phyloP scores from a whole-genome alignment of 2,888 invertebrate species.

The Melinaea marsaeus region DNA sequence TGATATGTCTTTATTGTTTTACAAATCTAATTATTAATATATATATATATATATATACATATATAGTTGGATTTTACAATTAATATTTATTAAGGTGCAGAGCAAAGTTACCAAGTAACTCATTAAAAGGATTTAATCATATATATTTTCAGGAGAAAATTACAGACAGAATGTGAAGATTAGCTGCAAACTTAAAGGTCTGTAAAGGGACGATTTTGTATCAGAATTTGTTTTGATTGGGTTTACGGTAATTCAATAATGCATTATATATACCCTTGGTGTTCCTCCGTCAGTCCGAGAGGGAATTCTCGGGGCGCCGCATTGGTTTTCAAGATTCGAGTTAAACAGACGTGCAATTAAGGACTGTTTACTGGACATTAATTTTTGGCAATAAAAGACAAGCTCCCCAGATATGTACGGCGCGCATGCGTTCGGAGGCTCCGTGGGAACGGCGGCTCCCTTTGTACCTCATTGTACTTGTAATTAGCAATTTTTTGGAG shows the following conservation, averaged over 20 bases:
- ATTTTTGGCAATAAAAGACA: slow-evolving; percentile 78
- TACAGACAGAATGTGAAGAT: slow-evolving; percentile 21
- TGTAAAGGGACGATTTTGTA: slow-evolving; percentile 44
- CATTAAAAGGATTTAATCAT: no score
- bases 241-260: background rate
- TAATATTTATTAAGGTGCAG: no score
- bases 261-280: background rate
- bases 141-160: no score
- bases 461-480: slow-evolving; percentile 73
- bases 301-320: slow-evolving; percentile 47
- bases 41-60: no score
- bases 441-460: slow-evolving; percentile 75
- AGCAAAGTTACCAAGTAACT: no score
- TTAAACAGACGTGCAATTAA: slow-evolving; percentile 72
- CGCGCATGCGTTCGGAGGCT: slow-evolving; percentile 63
- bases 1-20: background rate
- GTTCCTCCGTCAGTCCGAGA: slow-evolving; percentile 52
- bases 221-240: slow-evolving; percentile 7
- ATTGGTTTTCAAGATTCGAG: slow-evolving; percentile 34
- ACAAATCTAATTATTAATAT: no score
- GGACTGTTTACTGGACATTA: slow-evolving; percentile 75
- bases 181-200: slow-evolving; percentile 69
- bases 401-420: slow-evolving; percentile 71
- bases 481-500: slow-evolving; percentile 68
- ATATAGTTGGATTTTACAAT: no score